phyloP scores from a whole-genome alignment of 2,888 invertebrate genomes.

The Pristionchus entomophagus region DNA sequence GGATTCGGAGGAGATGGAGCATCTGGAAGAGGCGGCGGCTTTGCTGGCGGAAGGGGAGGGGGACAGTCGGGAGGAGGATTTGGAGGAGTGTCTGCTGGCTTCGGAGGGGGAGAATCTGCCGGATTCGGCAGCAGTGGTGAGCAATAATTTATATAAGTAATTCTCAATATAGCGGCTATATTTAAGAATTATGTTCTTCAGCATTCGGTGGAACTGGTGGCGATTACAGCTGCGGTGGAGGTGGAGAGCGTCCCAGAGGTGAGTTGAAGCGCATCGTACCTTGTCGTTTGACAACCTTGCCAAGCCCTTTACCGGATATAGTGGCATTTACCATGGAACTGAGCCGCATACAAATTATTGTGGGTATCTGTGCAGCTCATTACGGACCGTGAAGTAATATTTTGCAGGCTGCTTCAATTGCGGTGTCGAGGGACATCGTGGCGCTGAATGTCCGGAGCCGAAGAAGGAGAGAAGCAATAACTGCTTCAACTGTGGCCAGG shows the following conservation, averaged over 20 bases:
- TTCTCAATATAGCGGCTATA: neutral
- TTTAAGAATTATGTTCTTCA: neutral
- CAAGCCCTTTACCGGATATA: neutral
- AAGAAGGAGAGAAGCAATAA: constrained; percentile 14
- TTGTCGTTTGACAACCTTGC: neutral
- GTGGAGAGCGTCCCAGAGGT: constrained; percentile 37
- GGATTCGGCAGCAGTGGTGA: too few species aligned
- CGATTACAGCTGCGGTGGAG: constrained; percentile 22
- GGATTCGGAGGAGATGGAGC: constrained; percentile 43
- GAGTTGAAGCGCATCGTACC: neutral
- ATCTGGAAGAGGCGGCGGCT: too few species aligned
- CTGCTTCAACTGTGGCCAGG: constrained; percentile 60
- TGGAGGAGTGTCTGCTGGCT: too few species aligned
- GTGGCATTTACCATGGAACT: neutral
- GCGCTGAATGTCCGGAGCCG: constrained; percentile 55
- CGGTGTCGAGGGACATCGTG: constrained; percentile 58
- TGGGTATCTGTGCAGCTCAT: neutral
- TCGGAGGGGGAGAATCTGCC: too few species aligned
- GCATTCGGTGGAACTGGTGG: constrained; percentile 17
- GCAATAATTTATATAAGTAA: neutral
- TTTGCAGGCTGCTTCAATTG: constrained; percentile 61
- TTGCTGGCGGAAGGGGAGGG: too few species aligned
- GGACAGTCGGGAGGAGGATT: too few species aligned
- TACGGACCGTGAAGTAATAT: neutral
- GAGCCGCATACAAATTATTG: neutral